phyloP scores from a whole-genome alignment of 2,797 vertebrate genomes.

The Macropodus opercularis region DNA sequence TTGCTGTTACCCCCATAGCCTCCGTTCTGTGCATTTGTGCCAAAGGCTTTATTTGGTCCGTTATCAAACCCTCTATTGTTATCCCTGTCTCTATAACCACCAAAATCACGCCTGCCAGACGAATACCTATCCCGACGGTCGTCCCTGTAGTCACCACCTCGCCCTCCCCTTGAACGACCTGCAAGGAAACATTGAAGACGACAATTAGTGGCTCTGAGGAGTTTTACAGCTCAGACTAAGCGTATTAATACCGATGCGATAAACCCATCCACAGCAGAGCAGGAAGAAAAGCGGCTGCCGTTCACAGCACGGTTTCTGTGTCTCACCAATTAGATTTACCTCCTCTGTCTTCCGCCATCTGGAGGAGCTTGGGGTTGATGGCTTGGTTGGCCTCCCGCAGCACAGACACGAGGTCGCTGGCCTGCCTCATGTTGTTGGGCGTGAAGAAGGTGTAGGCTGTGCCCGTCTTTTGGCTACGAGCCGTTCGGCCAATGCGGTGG shows the following conservation, averaged over 20 bases:
- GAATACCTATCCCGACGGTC: slow-evolving; percentile 95
- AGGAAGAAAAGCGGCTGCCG: slow-evolving; percentile 56
- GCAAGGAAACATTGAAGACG: slow-evolving; percentile 9
- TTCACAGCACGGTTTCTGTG: slow-evolving; percentile 85
- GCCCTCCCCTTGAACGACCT: slow-evolving; percentile 98
- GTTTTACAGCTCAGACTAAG: too few species aligned
- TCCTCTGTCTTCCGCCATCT: slow-evolving; percentile 98
- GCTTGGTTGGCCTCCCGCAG: slow-evolving; percentile 99
- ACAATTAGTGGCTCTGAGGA: too few species aligned
- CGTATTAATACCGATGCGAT: too few species aligned
- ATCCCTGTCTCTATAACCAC: slow-evolving; percentile 92
- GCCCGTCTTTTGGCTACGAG: slow-evolving; percentile 99
- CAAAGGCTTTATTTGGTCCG: slow-evolving; percentile 91
- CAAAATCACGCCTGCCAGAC: slow-evolving; percentile 94
- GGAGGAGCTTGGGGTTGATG: slow-evolving; percentile 99
- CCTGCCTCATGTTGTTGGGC: slow-evolving; percentile 97
- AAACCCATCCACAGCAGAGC: slow-evolving; percentile 21
- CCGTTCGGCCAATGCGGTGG: slow-evolving; percentile 98
- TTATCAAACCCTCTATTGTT: slow-evolving; percentile 89
- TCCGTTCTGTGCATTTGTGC: slow-evolving; percentile 89
- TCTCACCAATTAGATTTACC: slow-evolving; percentile 95
- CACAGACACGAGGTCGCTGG: slow-evolving; percentile 96
- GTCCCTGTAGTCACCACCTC: slow-evolving; percentile 87
- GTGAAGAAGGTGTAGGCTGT: slow-evolving; percentile 99
- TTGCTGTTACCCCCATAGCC: slow-evolving; percentile 81